Conservation (phyloP, 2,797 vertebrate species). For the Enteromius anoplus region DNA sequence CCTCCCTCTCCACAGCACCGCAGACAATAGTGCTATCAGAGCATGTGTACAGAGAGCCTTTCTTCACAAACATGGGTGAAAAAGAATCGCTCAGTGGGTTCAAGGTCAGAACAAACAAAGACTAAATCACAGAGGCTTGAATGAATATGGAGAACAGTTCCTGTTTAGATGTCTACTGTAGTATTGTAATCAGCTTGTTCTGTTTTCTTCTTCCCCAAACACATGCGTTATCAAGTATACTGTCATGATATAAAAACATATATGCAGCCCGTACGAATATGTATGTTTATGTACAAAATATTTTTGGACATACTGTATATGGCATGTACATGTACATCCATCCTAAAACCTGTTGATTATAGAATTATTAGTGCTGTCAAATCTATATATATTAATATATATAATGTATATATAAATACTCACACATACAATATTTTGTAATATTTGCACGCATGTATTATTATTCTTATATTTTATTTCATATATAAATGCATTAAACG, state of each 20-base stretch:
- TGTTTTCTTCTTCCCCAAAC: not conserved
- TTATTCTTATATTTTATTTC: too few species aligned
- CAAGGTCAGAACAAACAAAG: constrained; percentile 9
- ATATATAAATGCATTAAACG: too few species aligned
- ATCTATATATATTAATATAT: too few species aligned
- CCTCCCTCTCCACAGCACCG: not conserved
- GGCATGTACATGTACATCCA: not conserved
- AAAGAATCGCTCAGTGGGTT: not conserved
- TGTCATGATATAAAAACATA: not conserved
- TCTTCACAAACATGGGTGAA: not conserved
- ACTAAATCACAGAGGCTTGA: not conserved
- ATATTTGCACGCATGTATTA: too few species aligned
- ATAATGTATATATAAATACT: too few species aligned
- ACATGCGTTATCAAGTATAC: not conserved
- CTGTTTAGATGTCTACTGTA: not conserved
- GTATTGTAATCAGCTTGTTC: not conserved
- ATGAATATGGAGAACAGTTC: not conserved
- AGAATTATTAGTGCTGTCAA: too few species aligned
- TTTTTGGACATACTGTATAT: not conserved
- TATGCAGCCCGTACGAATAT: not conserved
- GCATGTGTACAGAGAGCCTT: constrained; percentile 1
- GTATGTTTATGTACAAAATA: not conserved
- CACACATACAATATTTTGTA: too few species aligned
- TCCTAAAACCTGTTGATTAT: too few species aligned
- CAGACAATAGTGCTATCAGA: constrained; percentile 56